phyloP scores from a whole-genome alignment of 2,797 vertebrate genomes.

The Neosalanx taihuensis region DNA sequence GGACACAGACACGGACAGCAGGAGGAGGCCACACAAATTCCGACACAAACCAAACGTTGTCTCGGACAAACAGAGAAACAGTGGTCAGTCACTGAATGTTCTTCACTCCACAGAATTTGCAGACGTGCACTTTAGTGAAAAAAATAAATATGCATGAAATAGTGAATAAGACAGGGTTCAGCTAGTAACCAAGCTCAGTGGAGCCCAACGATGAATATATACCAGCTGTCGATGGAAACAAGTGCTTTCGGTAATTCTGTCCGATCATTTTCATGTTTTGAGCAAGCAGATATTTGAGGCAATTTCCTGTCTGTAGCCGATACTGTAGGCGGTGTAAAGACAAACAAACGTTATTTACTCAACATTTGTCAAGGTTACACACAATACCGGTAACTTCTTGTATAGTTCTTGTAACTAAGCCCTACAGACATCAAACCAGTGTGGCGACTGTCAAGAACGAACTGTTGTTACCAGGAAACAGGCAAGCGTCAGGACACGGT shows the following conservation, averaged over 20 bases:
- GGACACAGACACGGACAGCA: conserved; percentile 44
- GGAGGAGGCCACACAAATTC: conserved; percentile 35
- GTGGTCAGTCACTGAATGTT: conserved; percentile 23
- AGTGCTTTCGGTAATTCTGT: conserved; percentile 10
- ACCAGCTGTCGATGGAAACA: not conserved
- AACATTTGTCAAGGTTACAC: conserved; percentile 28
- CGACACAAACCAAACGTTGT: conserved; percentile 34
- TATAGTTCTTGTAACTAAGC: conserved; percentile 15
- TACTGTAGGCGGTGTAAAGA: conserved; percentile 34
- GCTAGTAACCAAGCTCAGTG: not conserved
- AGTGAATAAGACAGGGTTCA: not conserved
- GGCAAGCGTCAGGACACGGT: conserved; percentile 24
- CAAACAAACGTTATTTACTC: conserved; percentile 26
- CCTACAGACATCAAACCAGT: conserved; percentile 40
- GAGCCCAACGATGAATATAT: not conserved
- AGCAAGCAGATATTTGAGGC: conserved; percentile 8
- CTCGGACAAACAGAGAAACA: conserved; percentile 43
- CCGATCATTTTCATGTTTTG: conserved; percentile 10
- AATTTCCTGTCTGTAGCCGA: conserved; percentile 20
- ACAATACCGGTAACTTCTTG: not conserved
- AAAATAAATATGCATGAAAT: not conserved
- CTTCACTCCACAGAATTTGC: conserved; percentile 12
- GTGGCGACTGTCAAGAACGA: conserved; percentile 28
- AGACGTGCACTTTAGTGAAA: not conserved
- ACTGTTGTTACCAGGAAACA: conserved; percentile 30